These are phyloP conservation scores for Eulemur coronatus DNA, from an alignment of 2,797 vertebrate genomes.

Conservation along the genomic window DNA sequence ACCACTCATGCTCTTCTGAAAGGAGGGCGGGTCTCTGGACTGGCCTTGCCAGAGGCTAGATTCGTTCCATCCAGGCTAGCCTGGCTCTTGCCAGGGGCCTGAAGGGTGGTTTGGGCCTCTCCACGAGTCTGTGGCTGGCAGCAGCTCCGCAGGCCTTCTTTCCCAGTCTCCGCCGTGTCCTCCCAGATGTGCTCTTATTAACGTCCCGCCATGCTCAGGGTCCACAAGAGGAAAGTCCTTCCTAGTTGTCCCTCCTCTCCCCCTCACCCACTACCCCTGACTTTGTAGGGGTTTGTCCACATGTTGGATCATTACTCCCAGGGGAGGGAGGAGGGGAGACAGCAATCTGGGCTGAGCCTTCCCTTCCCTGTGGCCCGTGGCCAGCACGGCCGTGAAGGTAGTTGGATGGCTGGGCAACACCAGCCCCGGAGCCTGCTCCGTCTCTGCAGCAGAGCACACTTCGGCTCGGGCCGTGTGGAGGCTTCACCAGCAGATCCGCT, in stretches of 20 bases:
- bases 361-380: neutral
- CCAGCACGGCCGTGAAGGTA: neutral
- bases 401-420: neutral
- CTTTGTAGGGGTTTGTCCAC: neutral
- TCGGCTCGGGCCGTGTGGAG: constrained; percentile 38
- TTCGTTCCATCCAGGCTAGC: neutral
- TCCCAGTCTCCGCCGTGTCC: neutral
- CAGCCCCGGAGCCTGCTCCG: neutral
- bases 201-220: neutral
- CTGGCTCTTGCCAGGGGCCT: neutral
- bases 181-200: neutral
- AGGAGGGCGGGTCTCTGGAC: neutral
- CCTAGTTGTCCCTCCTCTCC: neutral
- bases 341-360: neutral
- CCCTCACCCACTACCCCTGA: neutral
- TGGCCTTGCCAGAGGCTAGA: neutral
- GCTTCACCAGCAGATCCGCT: constrained; percentile 38
- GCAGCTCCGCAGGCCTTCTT: neutral
- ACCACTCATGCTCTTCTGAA: neutral
- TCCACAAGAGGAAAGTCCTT: neutral
- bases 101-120: neutral
- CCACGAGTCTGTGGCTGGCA: neutral
- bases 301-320: neutral
- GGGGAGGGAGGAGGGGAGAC: neutral
- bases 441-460: neutral